Base-by-base conservation (phyloP, 1,140 invertebrate species). In the Platyscapa corneri region DNA sequence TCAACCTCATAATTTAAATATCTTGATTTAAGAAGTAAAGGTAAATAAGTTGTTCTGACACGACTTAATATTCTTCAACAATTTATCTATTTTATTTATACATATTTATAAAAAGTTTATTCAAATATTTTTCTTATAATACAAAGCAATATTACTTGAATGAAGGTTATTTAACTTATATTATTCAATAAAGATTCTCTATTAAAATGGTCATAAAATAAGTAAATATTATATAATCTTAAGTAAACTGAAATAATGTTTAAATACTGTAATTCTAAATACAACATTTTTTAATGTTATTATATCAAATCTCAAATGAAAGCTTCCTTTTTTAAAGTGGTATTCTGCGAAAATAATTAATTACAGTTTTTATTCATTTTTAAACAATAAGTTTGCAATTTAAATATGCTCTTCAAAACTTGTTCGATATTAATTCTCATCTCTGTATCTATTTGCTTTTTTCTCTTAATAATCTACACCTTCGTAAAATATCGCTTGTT, bases 171-270 rank as follows among this genome's bases (percentile, higher is more conserved):
- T n/a, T n/a, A 74, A 42, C 27, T 74, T 32, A n/a, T n/a, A 8
- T 42, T n/a, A n/a, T 74, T 42, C 70, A 42, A 12, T 42, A 32
- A 74, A 74, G 37, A 42, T 74, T 42, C 3, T 74, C 70, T 42
- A 42, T 42, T 74, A n/a, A 42, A 74, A 74, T 74, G 37, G 23
- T 74, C 70, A n/a, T 74, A 42, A 74, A 74, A 42, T 32, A 37
- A 74, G 37, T 74, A 74, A 74, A 74, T 74, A 74, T 74, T 74
- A 74, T 42, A 74, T n/a, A 74, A 74, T 74, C 37, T 74, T 42
- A 74, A 18, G 39, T 39, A 42, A 74, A 74, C 70, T 27, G 16
- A 42, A 42, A 74, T 74, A 74, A 74, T 42, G 12, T 42, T 74
- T 74, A 74, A 74, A 74, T 74, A 42, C 70, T 42, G 20, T 42